Base-by-base conservation (phyloP, 2,797 vertebrate species). In the Jordanella pulchra region DNA sequence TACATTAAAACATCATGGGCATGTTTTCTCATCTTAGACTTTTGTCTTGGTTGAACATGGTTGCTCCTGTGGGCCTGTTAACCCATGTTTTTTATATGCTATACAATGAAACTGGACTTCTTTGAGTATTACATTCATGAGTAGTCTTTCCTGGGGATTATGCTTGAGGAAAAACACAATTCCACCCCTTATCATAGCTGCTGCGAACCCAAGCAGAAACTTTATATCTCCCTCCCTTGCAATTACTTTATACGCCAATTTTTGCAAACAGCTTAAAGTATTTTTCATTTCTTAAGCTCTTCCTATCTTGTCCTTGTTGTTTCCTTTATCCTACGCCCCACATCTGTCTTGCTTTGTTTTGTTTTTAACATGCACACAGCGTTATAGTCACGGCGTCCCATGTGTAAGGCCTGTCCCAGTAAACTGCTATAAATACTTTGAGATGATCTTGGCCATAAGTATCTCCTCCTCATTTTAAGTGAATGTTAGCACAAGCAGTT, bases 371-470 rank as follows among this genome's bases (percentile, higher is more conserved):
- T 55, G 27, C 75, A 50, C 77, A 44, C 79, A 42, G 78, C 56
- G 73, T 80, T 72, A 79, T 65, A 76, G 64, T 73, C 77, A 63
- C 69, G 44, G 50, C 67, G 78, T 90, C 86, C 85, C 85, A 72
- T 45, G 64, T 88, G 80, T 44, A 82, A 77, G 70, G 61, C 78
- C 71, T 76, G 85, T 81, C 84, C 87, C 84, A 71, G 76, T 86
- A 87, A 74, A 84, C 80, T 84, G 84, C 86, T 89, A 85, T 87
- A 83, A 89, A 89, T 89, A 86, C 72, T 73, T 76, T 65, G 17
- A 72, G 63, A 84, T 86, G 78, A 87, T 87, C 81, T 88, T 81
- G 78, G 76, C 72, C 84, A 73, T 85, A 66, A 63, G 71, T 55
- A 73, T 78, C 55, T 73, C 48, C 51, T 83, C 60, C 21, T 71